Evolutionary conservation across 2,797 vertebrate species (phyloP).

Genomic region (Lates japonicus): DNA sequence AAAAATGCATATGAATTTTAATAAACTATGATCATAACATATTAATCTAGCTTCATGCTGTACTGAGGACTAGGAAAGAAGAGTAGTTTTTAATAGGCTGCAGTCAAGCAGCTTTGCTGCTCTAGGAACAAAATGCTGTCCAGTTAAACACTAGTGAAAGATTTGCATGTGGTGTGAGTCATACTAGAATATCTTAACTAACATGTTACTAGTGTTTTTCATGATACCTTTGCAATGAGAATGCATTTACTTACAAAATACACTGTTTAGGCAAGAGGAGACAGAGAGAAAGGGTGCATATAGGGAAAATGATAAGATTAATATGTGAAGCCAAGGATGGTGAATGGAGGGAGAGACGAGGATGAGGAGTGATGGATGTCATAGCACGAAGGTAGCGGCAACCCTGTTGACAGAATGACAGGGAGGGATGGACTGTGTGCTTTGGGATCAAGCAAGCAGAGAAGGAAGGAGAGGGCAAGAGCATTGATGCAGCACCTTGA

Average conservation of each 20-base stretch:
- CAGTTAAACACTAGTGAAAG: neutral
- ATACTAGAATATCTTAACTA: neutral
- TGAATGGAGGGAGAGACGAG: neutral
- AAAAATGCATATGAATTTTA: constrained; percentile 10
- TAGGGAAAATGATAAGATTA: neutral
- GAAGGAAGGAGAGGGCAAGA: constrained; percentile 3
- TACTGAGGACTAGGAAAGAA: neutral
- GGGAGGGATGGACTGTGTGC: constrained; percentile 34
- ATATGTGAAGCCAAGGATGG: constrained; percentile 1
- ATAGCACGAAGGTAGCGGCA: neutral
- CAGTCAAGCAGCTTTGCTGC: constrained; percentile 11
- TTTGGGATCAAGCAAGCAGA: constrained; percentile 30
- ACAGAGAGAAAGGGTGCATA: constrained; percentile 1
- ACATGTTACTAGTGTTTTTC: neutral
- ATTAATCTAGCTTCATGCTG: constrained; percentile 8
- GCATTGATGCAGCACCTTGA: constrained; percentile 62
- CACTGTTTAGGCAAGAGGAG: neutral
- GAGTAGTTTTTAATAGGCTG: constrained; percentile 31
- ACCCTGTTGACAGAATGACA: constrained; percentile 37
- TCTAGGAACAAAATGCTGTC: neutral
- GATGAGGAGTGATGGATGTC: constrained; percentile 58
- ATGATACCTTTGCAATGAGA: neutral
- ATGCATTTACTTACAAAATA: neutral
- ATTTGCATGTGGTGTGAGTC: constrained; percentile 1
- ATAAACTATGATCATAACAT: constrained; percentile 2